phyloP scores from a whole-genome alignment of 2,888 invertebrate species.

The Nymphalis polychloros region DNA sequence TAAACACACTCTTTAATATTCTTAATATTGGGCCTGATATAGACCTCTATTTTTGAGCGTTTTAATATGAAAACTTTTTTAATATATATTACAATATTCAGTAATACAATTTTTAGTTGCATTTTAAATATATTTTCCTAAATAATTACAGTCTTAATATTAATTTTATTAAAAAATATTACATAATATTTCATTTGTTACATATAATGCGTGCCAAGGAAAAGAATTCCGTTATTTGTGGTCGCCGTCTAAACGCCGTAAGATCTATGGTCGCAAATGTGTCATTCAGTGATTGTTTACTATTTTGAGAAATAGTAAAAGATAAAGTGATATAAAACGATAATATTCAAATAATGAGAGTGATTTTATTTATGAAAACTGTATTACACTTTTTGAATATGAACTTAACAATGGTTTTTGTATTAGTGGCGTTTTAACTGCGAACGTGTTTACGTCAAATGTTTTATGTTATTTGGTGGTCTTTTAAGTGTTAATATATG shows the following conservation, averaged over 20 bases:
- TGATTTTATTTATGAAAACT: conserved; percentile 19
- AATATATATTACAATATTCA: too few relatives aligned
- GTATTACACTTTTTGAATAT: conserved; percentile 22
- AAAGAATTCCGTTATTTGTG: conserved; percentile 69
- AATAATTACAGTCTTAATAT: too few relatives aligned
- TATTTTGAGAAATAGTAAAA: conserved; percentile 65
- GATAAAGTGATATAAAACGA: conserved; percentile 25
- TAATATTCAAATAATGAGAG: conserved; percentile 15
- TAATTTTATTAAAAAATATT: too few relatives aligned
- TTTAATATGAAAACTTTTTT: too few relatives aligned
- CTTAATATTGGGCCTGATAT: too few relatives aligned
- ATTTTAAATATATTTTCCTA: too few relatives aligned
- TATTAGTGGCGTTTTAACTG: conserved; percentile 44
- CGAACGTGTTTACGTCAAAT: conserved; percentile 74
- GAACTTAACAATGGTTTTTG: conserved; percentile 36
- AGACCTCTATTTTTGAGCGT: too few relatives aligned
- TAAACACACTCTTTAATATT: too few relatives aligned
- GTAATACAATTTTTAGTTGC: too few relatives aligned
- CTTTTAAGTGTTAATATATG: conserved; percentile 46
- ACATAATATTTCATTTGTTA: conserved; percentile 9
- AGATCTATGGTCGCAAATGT: conserved; percentile 77
- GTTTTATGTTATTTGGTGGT: conserved; percentile 58
- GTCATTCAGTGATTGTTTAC: conserved; percentile 77
- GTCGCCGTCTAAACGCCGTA: conserved; percentile 72
- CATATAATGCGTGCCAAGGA: conserved; percentile 50